Conservation (phyloP, 2,113 vertebrate genomes). For the Urocitellus parryii region DNA sequence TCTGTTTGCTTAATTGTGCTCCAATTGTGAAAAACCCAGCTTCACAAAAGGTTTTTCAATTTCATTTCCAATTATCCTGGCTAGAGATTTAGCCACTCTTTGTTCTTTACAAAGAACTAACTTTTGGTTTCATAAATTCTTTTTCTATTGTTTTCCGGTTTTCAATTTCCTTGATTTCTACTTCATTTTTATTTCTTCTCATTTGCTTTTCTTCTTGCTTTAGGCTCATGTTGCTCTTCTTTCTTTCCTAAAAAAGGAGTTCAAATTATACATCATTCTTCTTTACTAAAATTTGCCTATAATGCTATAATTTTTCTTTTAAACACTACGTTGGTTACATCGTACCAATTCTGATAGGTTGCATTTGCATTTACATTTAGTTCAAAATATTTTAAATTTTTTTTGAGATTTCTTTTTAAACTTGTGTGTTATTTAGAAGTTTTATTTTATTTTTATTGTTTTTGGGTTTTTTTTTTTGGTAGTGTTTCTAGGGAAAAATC, state of each 20-base stretch:
- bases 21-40: neutral
- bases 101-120: neutral
- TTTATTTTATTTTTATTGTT: neutral
- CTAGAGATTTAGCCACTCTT: neutral
- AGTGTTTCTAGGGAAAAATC: neutral
- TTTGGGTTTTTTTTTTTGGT: neutral
- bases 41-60: neutral
- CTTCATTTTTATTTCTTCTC: neutral
- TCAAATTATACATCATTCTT: neutral
- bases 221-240: neutral
- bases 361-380: neutral
- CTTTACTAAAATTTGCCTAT: neutral
- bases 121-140: neutral
- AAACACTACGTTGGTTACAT: neutral
- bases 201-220: neutral
- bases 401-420: constrained; percentile 6
- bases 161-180: neutral
- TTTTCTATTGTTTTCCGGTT: neutral
- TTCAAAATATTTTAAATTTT: constrained; percentile 18
- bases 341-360: neutral
- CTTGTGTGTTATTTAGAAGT: neutral
- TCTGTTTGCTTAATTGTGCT: neutral
- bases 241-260: neutral
- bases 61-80: neutral
- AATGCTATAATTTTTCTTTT: neutral